phyloP scores from a whole-genome alignment of 2,888 invertebrate genomes.

The Platycheirus rosarum region DNA sequence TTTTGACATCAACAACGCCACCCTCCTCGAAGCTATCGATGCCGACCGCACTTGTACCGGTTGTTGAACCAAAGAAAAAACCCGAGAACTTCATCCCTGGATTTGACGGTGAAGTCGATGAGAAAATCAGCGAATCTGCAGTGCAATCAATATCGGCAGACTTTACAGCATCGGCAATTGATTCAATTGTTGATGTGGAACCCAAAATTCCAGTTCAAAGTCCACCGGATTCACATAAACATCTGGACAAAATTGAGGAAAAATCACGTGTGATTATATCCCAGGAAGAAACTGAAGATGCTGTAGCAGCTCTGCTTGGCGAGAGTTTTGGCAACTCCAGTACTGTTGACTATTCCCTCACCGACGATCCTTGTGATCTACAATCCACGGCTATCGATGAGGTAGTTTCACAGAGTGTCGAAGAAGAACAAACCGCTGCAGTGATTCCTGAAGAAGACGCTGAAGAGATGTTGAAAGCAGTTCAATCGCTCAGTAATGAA shows the following conservation, averaged over 20 bases:
- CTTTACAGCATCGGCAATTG: slow-evolving; percentile 82
- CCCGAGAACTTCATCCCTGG: slow-evolving; percentile 87
- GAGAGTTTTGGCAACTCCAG: slow-evolving; percentile 90
- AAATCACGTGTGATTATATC: slow-evolving; percentile 92
- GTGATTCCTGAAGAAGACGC: slow-evolving; percentile 88
- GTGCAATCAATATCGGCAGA: slow-evolving; percentile 90
- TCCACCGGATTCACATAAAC: slow-evolving; percentile 81
- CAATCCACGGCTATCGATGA: slow-evolving; percentile 81
- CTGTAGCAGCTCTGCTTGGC: slow-evolving; percentile 93
- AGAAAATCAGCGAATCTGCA: slow-evolving; percentile 89
- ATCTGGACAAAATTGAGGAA: slow-evolving; percentile 86
- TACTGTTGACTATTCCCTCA: slow-evolving; percentile 82
- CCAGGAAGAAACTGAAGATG: slow-evolving; percentile 96
- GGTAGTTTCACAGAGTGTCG: slow-evolving; percentile 83
- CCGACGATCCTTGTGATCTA: slow-evolving; percentile 78
- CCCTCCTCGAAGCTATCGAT: slow-evolving; percentile 60
- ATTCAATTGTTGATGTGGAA: slow-evolving; percentile 79
- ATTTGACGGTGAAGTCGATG: slow-evolving; percentile 87
- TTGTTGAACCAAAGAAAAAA: slow-evolving; percentile 81
- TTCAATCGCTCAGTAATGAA: slow-evolving; percentile 89
- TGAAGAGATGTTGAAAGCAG: slow-evolving; percentile 92
- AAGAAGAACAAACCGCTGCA: slow-evolving; percentile 75
- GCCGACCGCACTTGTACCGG: slow-evolving; percentile 75
- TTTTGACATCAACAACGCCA: slow-evolving; percentile 41
- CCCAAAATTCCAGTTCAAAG: slow-evolving; percentile 82